These are phyloP conservation scores for Xenopus petersii DNA, from an alignment of 2,797 vertebrate genomes.

Conservation along the genomic window DNA sequence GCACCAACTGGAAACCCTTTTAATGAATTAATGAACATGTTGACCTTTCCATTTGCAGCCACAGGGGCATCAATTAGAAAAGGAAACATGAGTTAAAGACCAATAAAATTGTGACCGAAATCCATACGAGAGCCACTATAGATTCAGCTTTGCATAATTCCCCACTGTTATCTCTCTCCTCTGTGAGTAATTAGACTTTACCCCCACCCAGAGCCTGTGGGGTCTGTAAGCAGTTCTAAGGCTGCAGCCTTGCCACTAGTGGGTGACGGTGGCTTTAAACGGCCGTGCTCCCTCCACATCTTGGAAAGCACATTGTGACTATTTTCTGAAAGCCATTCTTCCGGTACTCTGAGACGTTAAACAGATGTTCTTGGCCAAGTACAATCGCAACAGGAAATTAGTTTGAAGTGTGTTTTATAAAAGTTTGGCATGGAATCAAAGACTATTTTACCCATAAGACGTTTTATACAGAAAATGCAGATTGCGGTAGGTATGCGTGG, in stretches of 20 bases:
- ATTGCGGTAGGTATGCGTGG: conserved; percentile 25
- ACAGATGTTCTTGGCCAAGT: conserved; percentile 44
- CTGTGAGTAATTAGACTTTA: no score
- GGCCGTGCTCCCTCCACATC: background rate
- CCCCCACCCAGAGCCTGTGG: no score
- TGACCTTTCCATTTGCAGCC: no score
- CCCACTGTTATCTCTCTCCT: no score
- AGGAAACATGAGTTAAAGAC: no score
- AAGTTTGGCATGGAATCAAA: conserved; percentile 41
- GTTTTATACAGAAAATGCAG: conserved; percentile 26
- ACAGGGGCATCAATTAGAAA: no score
- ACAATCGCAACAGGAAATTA: conserved; percentile 48
- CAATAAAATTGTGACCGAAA: no score
- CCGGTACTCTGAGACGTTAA: conserved; percentile 37
- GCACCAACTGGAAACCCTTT: no score
- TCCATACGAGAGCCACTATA: no score
- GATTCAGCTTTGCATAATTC: no score
- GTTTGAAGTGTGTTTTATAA: conserved; percentile 40
- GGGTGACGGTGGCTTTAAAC: background rate
- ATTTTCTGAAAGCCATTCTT: conserved; percentile 28
- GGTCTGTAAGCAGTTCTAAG: no score
- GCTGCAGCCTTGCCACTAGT: background rate
- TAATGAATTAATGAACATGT: no score
- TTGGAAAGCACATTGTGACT: conserved; percentile 31
- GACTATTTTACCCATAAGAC: conserved; percentile 41